Conservation (phyloP, 2,113 vertebrate species). For the Corvus cornix region DNA sequence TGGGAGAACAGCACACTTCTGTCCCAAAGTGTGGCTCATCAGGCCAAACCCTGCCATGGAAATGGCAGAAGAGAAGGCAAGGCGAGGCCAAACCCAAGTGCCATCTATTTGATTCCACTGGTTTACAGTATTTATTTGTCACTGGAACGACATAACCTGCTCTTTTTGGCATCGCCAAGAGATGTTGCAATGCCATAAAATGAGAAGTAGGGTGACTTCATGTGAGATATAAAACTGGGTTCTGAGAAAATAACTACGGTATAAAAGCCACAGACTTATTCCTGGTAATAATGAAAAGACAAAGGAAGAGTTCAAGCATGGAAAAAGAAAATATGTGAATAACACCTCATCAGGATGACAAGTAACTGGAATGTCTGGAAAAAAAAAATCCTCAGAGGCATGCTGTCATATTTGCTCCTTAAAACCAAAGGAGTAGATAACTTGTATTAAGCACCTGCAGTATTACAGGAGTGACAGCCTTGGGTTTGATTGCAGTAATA, state of each 20-base stretch:
- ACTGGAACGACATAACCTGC: background rate
- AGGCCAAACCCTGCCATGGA: background rate
- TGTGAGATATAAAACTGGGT: background rate
- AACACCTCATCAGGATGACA: background rate
- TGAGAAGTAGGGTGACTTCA: background rate
- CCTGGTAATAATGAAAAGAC: background rate
- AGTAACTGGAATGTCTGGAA: background rate
- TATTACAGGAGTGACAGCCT: background rate
- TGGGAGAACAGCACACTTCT: background rate
- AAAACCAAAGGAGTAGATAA: background rate
- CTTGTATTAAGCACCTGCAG: background rate
- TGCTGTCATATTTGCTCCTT: background rate
- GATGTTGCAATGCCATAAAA: background rate
- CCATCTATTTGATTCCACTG: fast-evolving
- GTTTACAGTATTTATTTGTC: background rate
- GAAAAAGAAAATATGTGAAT: conserved; percentile 11
- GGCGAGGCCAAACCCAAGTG: background rate
- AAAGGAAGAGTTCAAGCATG: background rate
- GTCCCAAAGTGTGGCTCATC: background rate
- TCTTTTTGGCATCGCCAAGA: background rate
- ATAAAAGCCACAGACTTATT: background rate
- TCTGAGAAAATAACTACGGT: background rate
- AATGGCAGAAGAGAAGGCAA: background rate
- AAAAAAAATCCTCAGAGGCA: background rate
- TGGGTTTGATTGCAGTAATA: background rate